Conservation (phyloP, 64 coral and sea anemone species). For the Porites lutea region DNA sequence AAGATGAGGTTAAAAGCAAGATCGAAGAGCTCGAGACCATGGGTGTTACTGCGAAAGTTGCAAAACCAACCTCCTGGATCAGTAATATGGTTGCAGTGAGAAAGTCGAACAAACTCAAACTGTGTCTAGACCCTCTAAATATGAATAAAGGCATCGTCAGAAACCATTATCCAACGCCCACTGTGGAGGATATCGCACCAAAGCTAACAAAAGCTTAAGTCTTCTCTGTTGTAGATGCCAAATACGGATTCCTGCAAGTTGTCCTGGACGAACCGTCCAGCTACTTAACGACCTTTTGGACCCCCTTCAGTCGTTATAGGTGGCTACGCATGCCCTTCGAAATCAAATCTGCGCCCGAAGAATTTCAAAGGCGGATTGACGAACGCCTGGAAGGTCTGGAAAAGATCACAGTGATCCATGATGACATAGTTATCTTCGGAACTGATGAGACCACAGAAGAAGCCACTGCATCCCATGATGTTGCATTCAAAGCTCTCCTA, state of each 20-base stretch:
- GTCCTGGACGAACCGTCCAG: slow-evolving; percentile 48
- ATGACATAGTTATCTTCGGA: slow-evolving; percentile 44
- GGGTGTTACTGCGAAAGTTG: slow-evolving; percentile 26
- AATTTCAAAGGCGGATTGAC: slow-evolving; percentile 26
- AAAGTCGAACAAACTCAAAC: slow-evolving; percentile 59
- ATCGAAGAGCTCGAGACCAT: slow-evolving; percentile 55
- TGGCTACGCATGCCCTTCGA: slow-evolving; percentile 58
- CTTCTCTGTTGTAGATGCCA: slow-evolving; percentile 39
- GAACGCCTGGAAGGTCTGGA: slow-evolving; percentile 22
- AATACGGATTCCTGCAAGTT: slow-evolving; percentile 51
- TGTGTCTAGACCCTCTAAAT: slow-evolving; percentile 52
- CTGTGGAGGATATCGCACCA: slow-evolving; percentile 25
- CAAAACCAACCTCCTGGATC: slow-evolving; percentile 64
- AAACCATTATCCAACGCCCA: slow-evolving; percentile 62
- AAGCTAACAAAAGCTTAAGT: slow-evolving; percentile 43
- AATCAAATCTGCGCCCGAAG: slow-evolving; percentile 16
- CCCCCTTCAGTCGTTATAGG: slow-evolving; percentile 22
- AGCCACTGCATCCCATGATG: not conserved
- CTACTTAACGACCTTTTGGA: slow-evolving; percentile 71
- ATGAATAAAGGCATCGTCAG: slow-evolving; percentile 57
- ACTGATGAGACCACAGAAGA: not conserved
- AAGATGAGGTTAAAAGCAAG: slow-evolving; percentile 51
- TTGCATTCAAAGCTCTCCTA: not conserved
- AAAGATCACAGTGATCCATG: slow-evolving; percentile 16
- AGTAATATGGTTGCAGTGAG: slow-evolving; percentile 70